phyloP scores from a whole-genome alignment of 2,113 vertebrate species.

The Cyprinodon variegatus region DNA sequence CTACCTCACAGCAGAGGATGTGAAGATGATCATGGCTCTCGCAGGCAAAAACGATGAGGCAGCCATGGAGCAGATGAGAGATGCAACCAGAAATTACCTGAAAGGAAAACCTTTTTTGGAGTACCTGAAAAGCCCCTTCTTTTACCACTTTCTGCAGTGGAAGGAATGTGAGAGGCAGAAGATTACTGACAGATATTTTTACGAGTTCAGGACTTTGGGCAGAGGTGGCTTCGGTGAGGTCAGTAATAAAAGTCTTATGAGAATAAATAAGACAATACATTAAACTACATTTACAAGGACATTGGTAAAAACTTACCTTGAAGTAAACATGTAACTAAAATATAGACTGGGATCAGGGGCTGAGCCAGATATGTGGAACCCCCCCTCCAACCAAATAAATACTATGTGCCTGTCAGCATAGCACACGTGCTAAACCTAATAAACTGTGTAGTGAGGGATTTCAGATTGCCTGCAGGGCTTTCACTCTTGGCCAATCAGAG shows the following conservation, averaged over 20 bases:
- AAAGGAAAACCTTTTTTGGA: constrained; percentile 85
- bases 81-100: constrained; percentile 81
- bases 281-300: no score
- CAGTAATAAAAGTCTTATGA: constrained; percentile 38
- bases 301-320: no score
- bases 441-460: no score
- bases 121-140: constrained; percentile 84
- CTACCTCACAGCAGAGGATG: constrained; percentile 80
- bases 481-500: no score
- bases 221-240: constrained; percentile 95
- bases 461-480: no score
- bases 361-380: no score
- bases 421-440: no score
- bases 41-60: constrained; percentile 75
- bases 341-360: no score
- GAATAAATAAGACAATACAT: no score
- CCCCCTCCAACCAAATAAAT: no score
- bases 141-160: constrained; percentile 89
- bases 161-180: constrained; percentile 89
- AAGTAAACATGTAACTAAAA: no score
- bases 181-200: constrained; percentile 87
- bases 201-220: constrained; percentile 88
- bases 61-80: constrained; percentile 71
- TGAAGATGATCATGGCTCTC: constrained; percentile 74
- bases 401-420: no score